phyloP scores from a whole-genome alignment of 2,113 vertebrate species.

The Pachycephala philippinensis region DNA sequence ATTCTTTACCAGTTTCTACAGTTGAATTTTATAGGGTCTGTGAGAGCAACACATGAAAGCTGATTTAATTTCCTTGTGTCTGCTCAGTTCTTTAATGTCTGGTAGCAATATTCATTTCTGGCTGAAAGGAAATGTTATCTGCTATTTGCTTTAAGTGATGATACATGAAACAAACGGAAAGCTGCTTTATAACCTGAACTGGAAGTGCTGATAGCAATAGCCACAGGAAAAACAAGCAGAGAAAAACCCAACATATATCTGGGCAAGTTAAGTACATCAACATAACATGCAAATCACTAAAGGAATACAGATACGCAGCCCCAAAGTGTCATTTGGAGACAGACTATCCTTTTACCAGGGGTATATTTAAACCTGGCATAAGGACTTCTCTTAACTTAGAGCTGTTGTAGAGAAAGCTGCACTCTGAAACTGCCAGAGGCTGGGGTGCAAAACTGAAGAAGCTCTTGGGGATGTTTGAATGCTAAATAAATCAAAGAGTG shows the following conservation, averaged over 20 bases:
- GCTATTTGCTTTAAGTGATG: background rate
- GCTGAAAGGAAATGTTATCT: background rate
- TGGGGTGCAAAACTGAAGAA: background rate
- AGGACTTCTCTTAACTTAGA: background rate
- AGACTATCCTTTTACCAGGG: background rate
- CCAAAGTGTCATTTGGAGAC: conserved; percentile 10
- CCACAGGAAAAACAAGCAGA: background rate
- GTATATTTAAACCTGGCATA: background rate
- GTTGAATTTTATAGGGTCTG: background rate
- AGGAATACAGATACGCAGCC: conserved; percentile 1
- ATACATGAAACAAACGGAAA: conserved; percentile 4
- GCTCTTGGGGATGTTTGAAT: background rate
- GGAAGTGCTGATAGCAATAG: background rate
- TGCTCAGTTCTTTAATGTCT: background rate
- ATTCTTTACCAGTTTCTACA: background rate
- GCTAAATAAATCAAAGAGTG: conserved; percentile 31
- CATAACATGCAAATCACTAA: background rate
- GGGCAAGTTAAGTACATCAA: background rate
- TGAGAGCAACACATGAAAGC: background rate
- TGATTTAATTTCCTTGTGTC: conserved; percentile 17
- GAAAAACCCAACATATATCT: background rate
- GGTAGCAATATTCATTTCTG: background rate
- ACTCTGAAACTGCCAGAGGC: background rate
- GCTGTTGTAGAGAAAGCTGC: background rate
- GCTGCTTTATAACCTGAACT: background rate